Conservation (phyloP, 2,113 vertebrate genomes). For the Crotalus helleri region DNA sequence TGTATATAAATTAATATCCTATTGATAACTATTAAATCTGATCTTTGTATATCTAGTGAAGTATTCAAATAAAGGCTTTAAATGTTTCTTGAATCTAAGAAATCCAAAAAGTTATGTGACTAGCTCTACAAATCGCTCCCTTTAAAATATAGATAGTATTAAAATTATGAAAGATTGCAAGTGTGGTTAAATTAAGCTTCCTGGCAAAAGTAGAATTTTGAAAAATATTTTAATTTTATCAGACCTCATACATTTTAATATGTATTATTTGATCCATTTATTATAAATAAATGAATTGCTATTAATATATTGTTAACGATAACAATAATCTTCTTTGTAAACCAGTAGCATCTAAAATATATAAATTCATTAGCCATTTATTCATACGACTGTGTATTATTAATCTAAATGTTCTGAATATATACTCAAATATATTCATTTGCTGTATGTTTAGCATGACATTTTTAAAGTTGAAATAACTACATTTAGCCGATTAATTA, state of each 20-base stretch:
- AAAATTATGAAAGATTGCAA: neutral
- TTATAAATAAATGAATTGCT: too few species aligned
- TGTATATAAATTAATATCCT: neutral
- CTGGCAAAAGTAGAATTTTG: neutral
- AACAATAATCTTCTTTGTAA: too few species aligned
- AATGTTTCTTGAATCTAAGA: constrained; percentile 26
- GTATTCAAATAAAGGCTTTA: constrained; percentile 31
- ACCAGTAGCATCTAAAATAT: neutral
- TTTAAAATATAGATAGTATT: neutral
- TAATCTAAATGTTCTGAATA: neutral
- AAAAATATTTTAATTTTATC: neutral
- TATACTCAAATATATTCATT: neutral
- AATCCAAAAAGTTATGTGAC: constrained; percentile 9
- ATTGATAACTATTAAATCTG: constrained; percentile 7
- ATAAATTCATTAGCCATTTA: neutral
- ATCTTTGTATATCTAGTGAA: constrained; percentile 27
- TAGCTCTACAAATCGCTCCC: neutral
- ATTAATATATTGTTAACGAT: too few species aligned
- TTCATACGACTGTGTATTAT: neutral
- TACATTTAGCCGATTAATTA: neutral
- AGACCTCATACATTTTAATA: neutral
- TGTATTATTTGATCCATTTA: neutral
- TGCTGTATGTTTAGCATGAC: neutral
- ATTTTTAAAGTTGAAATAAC: neutral
- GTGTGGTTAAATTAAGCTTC: neutral